Evolutionary conservation across 2,888 invertebrate genomes (phyloP), one percentile per base, ranked within the genome.

Genomic region (Ethmia dodecea): DNA sequence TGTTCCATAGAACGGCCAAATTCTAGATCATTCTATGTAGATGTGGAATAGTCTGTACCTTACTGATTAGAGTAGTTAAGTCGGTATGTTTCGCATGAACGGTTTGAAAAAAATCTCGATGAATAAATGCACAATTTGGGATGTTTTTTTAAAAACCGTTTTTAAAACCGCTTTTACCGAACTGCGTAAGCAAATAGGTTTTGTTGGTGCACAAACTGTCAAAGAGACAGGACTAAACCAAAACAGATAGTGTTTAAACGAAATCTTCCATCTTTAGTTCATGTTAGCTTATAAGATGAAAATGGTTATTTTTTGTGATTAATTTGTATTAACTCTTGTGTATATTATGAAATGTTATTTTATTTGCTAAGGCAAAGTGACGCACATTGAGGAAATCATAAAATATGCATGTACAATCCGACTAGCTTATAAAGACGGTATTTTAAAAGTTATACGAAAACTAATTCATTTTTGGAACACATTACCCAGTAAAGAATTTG

Each of bases 261-360:
- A 52, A 45, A 62, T 71, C 73, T 78, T 76, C 74, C 75, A 72
- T 62, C 50, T 64, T 67, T 50, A 43, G 58, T 77, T 76, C 53
- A 45, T 59, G 47, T 63, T 75, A 76, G 64, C 60, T 60, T 57
- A n/a, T 70, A 72, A 68, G 59, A 49, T 52, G 52, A 58, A 58
- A 50, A 24, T 16, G 52, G 58, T 55, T 60, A 45, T 53, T 55
- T 50, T 56, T 55, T 47, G 42, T 48, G 45, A 50, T 59, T 50
- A 49, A 47, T 47, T 39, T 43, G 39, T 45, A 39, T 38, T 43
- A 37, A 46, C 42, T 44, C 40, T 25, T 43, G 36, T 37, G 41
- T 45, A 40, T 48, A 38, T 45, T 37, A 37, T 40, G 41, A 31
- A 28, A 13, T 18, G n/a, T n/a, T n/a, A n/a, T n/a, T n/a, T n/a